Base-by-base conservation (phyloP, 2,797 vertebrate genomes). In the Phrynocephalus vlangalii region DNA sequence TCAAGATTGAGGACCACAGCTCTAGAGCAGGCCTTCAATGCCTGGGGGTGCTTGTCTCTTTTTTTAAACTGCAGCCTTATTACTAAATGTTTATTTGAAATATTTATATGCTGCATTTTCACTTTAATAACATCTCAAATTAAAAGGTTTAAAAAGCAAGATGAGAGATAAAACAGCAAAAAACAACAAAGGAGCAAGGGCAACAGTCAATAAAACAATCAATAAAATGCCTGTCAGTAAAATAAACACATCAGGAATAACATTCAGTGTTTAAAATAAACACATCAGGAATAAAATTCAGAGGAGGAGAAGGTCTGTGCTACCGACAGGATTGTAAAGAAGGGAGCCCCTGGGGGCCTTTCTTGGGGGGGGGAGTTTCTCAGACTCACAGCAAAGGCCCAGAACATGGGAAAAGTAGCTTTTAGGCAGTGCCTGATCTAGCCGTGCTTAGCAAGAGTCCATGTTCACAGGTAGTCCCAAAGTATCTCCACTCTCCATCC, bases 161-260 rank as follows among this genome's bases (percentile, higher is more conserved):
- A 24, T 33, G 66, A 79, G 30, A 38, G 30, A 38, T 33, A 80
- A 79, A 50, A 78, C 16, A 79, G 20, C 22, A 22, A 22, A 80
- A 38, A 80, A 38, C 8, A 80, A 30, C 10, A 33, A 38, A 80
- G 60, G 15, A 80, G 56, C n/a, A 60, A 13, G 1, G 24, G 56
- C n/a, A 66, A n/a, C n/a, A 33, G n/a, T 63, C 79, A 80, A 63
- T 63, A 30, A 80, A 80, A 50, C 18, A 33, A 80, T 80, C 79
- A 38, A 80, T 80, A 80, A 66, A 60, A 80, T 30, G 63, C 56
- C 56, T 20, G 79, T 66, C 56, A 80, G 79, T 33, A 22, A 80
- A 66, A 80, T 80, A 66, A 24, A 80, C 28, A 24, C 52, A 60
- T 80, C 60, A 66, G 79, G 79, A 4, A 33, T 24, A 80, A 80